Evolutionary conservation across 2,113 vertebrate species (phyloP).

Genomic region (Barnardius zonarius): DNA sequence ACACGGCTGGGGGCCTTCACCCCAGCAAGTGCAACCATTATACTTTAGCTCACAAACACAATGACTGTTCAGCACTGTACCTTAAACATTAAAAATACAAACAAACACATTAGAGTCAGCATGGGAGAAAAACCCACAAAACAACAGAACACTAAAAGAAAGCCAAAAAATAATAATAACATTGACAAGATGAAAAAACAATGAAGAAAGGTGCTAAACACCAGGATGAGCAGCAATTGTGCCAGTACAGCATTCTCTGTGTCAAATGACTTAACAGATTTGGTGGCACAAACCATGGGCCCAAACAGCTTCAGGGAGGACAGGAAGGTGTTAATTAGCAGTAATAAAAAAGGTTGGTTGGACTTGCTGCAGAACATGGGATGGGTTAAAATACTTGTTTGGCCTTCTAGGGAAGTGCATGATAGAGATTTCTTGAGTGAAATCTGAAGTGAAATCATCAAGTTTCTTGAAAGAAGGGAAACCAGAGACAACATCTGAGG

Average conservation of each 20-base stretch:
- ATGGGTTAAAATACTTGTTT: neutral
- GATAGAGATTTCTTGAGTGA: neutral
- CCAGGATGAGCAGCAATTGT: rapidly evolving
- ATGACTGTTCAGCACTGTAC: rapidly evolving
- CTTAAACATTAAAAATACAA: neutral
- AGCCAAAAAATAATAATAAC: neutral
- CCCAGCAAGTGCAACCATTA: neutral
- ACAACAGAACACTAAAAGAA: rapidly evolving
- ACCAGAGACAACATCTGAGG: neutral
- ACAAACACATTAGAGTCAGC: neutral
- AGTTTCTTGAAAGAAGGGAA: neutral
- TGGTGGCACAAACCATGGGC: neutral
- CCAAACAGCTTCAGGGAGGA: neutral
- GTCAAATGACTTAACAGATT: neutral
- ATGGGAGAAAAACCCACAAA: neutral
- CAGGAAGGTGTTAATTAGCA: neutral
- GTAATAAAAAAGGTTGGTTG: neutral
- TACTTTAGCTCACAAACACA: neutral
- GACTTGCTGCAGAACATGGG: neutral
- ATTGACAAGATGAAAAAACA: neutral
- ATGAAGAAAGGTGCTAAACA: neutral
- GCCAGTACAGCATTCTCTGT: neutral
- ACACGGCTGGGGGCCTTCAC: neutral
- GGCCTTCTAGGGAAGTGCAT: neutral
- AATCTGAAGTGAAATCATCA: neutral